Conservation (phyloP, 2,888 invertebrate genomes). For the Metellina segmentata region DNA sequence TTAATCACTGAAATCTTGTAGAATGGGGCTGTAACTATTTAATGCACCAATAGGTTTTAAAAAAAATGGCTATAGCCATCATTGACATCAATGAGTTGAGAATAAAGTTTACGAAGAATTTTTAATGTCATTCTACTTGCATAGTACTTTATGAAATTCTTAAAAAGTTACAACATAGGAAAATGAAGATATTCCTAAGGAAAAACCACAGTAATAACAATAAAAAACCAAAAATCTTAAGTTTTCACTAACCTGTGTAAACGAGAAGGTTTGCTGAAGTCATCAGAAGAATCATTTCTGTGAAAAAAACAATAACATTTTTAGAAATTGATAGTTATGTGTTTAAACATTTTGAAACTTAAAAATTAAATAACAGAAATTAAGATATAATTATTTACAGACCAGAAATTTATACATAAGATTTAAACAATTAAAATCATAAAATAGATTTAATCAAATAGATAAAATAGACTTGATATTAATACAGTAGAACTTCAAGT, state of each 20-base stretch:
- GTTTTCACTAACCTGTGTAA: conserved; percentile 46
- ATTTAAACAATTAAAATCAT: not conserved
- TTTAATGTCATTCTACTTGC: not conserved
- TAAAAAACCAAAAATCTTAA: not conserved
- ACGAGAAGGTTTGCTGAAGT: conserved; percentile 55
- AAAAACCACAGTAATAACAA: not conserved
- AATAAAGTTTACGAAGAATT: not conserved
- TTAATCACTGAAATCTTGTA: too few relatives aligned
- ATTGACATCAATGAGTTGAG: not conserved
- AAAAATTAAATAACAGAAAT: not conserved
- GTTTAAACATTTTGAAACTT: too few relatives aligned
- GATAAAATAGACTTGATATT: too few relatives aligned
- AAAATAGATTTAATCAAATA: not conserved
- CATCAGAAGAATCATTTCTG: conserved; percentile 50
- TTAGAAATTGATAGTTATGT: too few relatives aligned
- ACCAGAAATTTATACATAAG: not conserved
- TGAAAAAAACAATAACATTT: not conserved
- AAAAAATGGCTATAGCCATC: not conserved
- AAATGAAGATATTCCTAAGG: too few relatives aligned
- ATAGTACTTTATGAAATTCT: too few relatives aligned
- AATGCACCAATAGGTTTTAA: too few relatives aligned
- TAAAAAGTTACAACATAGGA: too few relatives aligned
- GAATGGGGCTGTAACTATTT: too few relatives aligned
- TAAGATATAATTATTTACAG: not conserved
- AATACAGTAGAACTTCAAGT: too few relatives aligned